A percentile compares a stretch with the other conserved stretches of the same genome.
phyloP scores from a whole-genome alignment of 2,888 invertebrate species.

The Apoda limacodes region DNA sequence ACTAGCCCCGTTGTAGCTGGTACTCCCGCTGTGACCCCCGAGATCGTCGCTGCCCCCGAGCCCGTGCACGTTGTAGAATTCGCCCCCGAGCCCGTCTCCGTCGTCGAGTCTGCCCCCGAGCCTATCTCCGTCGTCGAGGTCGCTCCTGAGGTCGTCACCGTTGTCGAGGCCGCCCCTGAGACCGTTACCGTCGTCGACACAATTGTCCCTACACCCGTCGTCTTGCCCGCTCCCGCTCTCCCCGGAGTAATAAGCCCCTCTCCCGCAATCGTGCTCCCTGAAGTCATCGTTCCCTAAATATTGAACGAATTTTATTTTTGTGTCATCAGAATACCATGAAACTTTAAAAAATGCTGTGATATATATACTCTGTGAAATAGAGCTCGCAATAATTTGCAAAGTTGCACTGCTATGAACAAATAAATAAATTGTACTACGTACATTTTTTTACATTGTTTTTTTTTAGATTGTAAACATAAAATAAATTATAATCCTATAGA shows the following conservation, averaged over 20 bases:
- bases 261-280: conserved; percentile 11
- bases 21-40: conserved; percentile 4
- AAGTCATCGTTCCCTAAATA: conserved; percentile 11
- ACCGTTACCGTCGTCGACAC: conserved; percentile 11
- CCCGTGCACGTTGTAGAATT: conserved; percentile 10
- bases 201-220: conserved; percentile 8
- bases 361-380: no score
- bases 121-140: conserved; percentile 6
- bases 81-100: conserved; percentile 1
- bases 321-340: not conserved
- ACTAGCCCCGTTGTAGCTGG: not conserved
- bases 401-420: no score
- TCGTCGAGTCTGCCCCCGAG: conserved; percentile 5
- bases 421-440: no score
- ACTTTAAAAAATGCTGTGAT: not conserved
- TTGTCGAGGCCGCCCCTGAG: conserved; percentile 14
- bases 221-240: conserved; percentile 7
- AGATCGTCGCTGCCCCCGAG: conserved; percentile 8
- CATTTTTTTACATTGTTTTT: no score
- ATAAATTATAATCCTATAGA: no score
- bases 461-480: no score
- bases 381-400: no score
- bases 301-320: conserved; percentile 12
- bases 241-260: conserved; percentile 8
- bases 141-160: conserved; percentile 18